Evolutionary conservation across 2,888 invertebrate genomes (phyloP), one percentile per base, ranked within the genome.

Genomic region (Drosophila anceps): DNA sequence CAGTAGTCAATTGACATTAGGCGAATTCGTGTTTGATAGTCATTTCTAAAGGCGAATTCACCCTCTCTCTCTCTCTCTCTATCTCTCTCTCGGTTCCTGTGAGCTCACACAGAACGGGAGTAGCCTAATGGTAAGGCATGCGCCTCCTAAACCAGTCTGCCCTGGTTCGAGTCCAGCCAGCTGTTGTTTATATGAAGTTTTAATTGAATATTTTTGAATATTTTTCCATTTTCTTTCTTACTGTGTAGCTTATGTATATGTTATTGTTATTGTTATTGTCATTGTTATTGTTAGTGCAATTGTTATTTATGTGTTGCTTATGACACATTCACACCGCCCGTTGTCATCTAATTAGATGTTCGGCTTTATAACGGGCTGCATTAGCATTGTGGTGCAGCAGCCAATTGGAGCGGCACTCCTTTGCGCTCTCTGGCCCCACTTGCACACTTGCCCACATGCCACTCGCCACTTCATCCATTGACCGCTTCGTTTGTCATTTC

Each of bases 291-390:
- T 24, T 55, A 60, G 44, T 58, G 44, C 33, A 53, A 51, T 72
- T 77, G 59, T 70, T 76, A 62, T 71, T 66, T 55, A 58, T 76
- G 65, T 68, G 65, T 54, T 64, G 61, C 51, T 61, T 46, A 55
- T 71, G 79, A 70, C 80, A 76, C 83, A 76, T 80, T 80, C 66
- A 61, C 44, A 65, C 76, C 51, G 46, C 51, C 70, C 55, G 74
- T 81, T 76, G 66, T 69, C 57, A 76, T 66, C 73, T 86, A 84
- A 88, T 88, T 82, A 76, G 71, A 73, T 69, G 82, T 57, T 67
- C 66, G 60, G 60, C 66, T 66, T 73, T 76, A 70, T 63, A 79
- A 59, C 88, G 72, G 75, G 51, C 20, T 43, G 54, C 54, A 74
- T 62, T 69, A 66, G 65, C 75, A 70, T 81, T 71, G 77, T 77